These are phyloP conservation scores for Platysternon megacephalum DNA, from an alignment of 2,113 vertebrate genomes.

Conservation along the genomic window DNA sequence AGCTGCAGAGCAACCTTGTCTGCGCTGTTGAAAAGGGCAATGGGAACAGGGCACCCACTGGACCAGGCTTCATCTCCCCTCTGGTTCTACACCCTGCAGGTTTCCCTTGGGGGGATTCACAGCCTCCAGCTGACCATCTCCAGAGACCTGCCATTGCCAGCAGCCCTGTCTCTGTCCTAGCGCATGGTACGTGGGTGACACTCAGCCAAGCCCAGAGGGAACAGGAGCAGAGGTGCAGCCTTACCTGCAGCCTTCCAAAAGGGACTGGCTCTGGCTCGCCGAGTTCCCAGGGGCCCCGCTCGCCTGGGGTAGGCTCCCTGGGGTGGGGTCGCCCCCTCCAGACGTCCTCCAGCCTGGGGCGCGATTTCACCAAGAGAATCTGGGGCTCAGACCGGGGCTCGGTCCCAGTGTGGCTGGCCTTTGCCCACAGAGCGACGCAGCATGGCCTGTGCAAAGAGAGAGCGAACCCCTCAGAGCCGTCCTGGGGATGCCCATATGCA, in stretches of 20 bases:
- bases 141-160: background rate
- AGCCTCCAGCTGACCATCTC: background rate
- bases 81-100: background rate
- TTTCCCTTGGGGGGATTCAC: background rate
- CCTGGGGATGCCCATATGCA: background rate
- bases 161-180: background rate
- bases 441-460: background rate
- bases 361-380: fast-evolving
- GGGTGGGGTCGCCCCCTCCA: background rate
- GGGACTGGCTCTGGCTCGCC: background rate
- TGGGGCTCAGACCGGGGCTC: fast-evolving
- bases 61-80: background rate
- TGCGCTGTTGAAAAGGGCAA: background rate
- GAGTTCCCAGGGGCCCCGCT: background rate
- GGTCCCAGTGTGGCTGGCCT: background rate
- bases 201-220: background rate
- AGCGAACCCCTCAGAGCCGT: background rate
- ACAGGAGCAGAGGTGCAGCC: background rate
- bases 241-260: slow-evolving; percentile 66
- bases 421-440: background rate
- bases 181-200: background rate
- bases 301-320: background rate
- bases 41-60: background rate
- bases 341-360: fast-evolving
- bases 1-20: background rate